Base-by-base conservation (phyloP, 2,113 vertebrate species). In the Gopherus evgoodei region DNA sequence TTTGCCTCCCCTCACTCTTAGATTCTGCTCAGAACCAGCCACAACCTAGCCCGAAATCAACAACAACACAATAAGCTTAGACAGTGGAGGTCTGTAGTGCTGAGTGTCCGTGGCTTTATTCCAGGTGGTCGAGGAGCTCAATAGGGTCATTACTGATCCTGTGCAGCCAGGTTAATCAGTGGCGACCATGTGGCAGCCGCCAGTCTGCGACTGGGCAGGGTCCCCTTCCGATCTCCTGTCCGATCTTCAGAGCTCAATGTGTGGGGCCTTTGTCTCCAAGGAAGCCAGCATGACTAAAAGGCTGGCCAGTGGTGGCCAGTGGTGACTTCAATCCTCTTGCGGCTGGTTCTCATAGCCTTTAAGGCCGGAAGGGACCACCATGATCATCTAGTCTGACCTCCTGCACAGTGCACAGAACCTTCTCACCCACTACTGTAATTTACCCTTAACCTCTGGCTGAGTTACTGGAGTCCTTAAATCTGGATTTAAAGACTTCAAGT, bases 21-120 rank as follows among this genome's bases (percentile, higher is more conserved):
- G 42, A n/a, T 49, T 57, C 14, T 24, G 11, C 38, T 35, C 62
- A 69, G 62, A 69, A n/a, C 14, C 62, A 42, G 69, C 38, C 38
- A 75, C 69, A 75, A 22, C 17, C 9, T 72, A n/a, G 69, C 69
- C 69, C 2, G 4, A 42, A 75, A 22, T 22, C 69, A 62, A 7
- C 59, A 62, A 0, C 57, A 62, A 0, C 59, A 0, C 59, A 35
- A 16, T 1, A 69, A 1, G 35, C 14, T 69, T 69, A 19, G 16
- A n/a, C 35, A 4, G 35, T 17, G 35, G 62, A 69, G 16, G 31
- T n/a, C 35, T 69, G 62, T 8, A n/a, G 62, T 35, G 62, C 16
- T 8, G 31, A 62, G 31, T 19, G 7, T 69, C 31, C 16, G 8
- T 69, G 16, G 12, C 62, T 35, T 69, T 19, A 69, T 69, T 35